These are phyloP conservation scores for Meteorus colon DNA, from an alignment of 2,888 invertebrate species.

Conservation along the genomic window DNA sequence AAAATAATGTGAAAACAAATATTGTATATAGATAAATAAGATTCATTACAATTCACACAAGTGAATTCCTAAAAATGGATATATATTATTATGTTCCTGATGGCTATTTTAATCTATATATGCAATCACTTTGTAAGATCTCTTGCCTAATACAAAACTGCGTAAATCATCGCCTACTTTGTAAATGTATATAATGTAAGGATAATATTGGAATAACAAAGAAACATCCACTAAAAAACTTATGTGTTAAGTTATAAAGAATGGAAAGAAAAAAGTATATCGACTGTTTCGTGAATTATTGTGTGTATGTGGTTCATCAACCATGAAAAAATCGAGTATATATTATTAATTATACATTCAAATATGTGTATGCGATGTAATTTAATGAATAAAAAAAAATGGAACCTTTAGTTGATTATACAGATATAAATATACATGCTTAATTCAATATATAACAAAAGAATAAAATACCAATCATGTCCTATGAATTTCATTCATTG, in stretches of 20 bases:
- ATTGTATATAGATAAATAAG: background rate
- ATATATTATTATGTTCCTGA: background rate
- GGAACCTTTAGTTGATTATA: background rate
- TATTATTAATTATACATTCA: background rate
- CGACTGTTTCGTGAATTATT: background rate
- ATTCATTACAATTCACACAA: background rate
- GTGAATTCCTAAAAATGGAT: background rate
- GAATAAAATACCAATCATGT: background rate
- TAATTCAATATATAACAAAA: conserved; percentile 1
- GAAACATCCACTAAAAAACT: background rate
- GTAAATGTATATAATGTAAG: background rate
- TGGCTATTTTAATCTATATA: background rate
- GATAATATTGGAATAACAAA: background rate
- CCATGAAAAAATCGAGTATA: background rate
- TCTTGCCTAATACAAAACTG: background rate
- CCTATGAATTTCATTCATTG: background rate
- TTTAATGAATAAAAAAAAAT: conserved; percentile 10
- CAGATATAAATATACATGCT: background rate
- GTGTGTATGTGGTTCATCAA: background rate
- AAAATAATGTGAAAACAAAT: background rate
- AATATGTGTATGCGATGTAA: conserved; percentile 14
- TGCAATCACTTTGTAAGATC: background rate
- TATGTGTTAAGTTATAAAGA: conserved; percentile 3
- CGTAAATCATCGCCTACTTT: background rate
- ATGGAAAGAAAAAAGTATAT: background rate